Evolutionary conservation across 2,888 invertebrate genomes (phyloP).

Genomic region (Neoitamus cyanurus): DNA sequence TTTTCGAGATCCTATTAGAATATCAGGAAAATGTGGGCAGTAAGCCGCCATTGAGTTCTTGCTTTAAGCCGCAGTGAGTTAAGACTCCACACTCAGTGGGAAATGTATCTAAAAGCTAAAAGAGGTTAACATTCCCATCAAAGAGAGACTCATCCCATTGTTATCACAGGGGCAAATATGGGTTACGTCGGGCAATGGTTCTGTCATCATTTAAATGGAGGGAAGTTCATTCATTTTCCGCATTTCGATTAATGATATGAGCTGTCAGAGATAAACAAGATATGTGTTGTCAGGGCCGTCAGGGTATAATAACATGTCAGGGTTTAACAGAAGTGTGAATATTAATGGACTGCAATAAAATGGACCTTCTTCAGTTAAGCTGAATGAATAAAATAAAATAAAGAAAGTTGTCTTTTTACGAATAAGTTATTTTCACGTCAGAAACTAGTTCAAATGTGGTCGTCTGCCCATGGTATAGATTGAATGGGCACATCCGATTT

Average conservation of each 20-base stretch:
- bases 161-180: neutral
- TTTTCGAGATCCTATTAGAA: neutral
- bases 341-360: neutral
- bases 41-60: neutral
- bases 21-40: neutral
- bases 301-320: neutral
- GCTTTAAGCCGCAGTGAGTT: neutral
- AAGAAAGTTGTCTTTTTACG: too few species aligned
- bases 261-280: neutral
- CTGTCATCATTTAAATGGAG: neutral
- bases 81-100: neutral
- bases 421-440: too few species aligned
- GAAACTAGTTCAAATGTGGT: too few species aligned
- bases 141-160: neutral
- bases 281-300: neutral
- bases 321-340: neutral
- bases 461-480: too few species aligned
- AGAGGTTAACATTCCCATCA: neutral
- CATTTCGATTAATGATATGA: slow-evolving; percentile 1
- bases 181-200: neutral
- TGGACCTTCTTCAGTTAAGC: too few species aligned
- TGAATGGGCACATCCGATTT: too few species aligned
- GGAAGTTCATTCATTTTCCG: neutral
- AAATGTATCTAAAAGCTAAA: neutral
- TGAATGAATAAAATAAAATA: too few species aligned